Conservation (phyloP, 2,888 invertebrate species). For the Coenonympha arcania region DNA sequence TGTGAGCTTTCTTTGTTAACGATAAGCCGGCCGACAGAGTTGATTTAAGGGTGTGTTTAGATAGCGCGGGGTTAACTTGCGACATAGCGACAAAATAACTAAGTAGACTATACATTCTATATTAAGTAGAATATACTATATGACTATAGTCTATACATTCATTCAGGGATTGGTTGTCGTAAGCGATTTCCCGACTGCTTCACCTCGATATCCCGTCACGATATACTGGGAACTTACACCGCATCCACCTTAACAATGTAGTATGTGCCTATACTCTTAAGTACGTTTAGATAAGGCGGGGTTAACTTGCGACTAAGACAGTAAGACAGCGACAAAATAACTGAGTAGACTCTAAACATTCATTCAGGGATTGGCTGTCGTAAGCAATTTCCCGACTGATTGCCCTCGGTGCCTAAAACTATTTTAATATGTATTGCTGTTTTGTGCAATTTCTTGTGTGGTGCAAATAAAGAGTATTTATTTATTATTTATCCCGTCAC, state of each 20-base stretch:
- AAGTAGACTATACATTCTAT: no score
- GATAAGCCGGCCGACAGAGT: slow-evolving; percentile 46
- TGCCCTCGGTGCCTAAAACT: no score
- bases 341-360: background rate
- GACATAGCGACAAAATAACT: background rate
- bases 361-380: no score
- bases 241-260: slow-evolving; percentile 29
- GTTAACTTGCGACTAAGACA: background rate
- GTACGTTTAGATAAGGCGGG: slow-evolving; percentile 16
- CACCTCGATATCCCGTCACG: background rate
- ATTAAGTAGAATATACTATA: background rate
- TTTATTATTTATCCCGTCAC: background rate
- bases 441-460: no score
- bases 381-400: background rate
- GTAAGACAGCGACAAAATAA: background rate
- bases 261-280: no score
- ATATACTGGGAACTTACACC: background rate
- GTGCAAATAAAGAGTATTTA: no score
- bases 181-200: background rate
- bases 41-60: slow-evolving; percentile 1
- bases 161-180: no score
- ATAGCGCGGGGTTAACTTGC: background rate
- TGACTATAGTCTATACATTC: no score
- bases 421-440: no score
- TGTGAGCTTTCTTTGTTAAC: slow-evolving; percentile 50